Conservation (phyloP, 37 sponge, comb jelly and placozoan species). For the Chondrilla cf. caribensis region DNA sequence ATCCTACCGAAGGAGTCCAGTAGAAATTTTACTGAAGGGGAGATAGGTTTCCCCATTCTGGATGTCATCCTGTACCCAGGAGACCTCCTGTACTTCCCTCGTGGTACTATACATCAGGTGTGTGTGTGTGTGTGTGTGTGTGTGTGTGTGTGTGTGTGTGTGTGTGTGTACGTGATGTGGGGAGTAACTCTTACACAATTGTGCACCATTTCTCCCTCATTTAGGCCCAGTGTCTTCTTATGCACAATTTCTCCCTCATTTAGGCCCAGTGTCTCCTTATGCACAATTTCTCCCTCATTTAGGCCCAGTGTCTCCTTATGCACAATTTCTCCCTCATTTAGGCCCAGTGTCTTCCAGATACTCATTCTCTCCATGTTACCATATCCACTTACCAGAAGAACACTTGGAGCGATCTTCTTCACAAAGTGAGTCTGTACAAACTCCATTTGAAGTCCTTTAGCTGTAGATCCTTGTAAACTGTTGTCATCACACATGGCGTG, state of each 20-base stretch:
- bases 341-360: slow-evolving; percentile 74
- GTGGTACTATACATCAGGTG: slow-evolving; percentile 95
- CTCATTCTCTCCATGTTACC: slow-evolving; percentile 92
- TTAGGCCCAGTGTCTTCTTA: no score
- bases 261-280: no score
- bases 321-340: slow-evolving; percentile 7
- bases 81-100: slow-evolving; percentile 95
- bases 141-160: neutral
- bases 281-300: no score
- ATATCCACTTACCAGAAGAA: slow-evolving; percentile 90
- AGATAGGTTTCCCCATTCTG: slow-evolving; percentile 77
- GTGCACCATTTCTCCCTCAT: no score
- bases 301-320: slow-evolving; percentile 78
- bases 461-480: no score
- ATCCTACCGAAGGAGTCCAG: slow-evolving; percentile 30
- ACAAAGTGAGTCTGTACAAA: slow-evolving; percentile 53
- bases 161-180: neutral
- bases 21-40: slow-evolving; percentile 41
- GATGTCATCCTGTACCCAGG: slow-evolving; percentile 84
- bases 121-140: neutral
- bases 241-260: no score
- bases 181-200: no score
- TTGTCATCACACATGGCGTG: no score
- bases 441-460: neutral
- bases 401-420: slow-evolving; percentile 85